Base-by-base conservation (phyloP, 2,888 invertebrate genomes). In the Margaritifera margaritifera region DNA sequence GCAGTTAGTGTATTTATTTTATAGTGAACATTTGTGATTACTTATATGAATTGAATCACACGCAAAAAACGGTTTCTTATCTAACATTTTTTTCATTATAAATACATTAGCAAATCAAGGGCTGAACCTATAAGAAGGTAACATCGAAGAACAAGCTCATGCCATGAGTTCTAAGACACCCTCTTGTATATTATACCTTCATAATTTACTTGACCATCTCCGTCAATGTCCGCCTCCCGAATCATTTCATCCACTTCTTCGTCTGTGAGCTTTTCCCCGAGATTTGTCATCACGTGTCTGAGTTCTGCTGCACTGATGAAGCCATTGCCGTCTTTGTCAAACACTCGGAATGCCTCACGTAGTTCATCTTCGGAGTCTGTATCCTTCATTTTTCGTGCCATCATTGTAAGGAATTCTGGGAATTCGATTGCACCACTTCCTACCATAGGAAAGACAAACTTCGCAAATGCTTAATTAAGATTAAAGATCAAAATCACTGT, bases 321-420 rank as follows among this genome's bases (percentile, higher is more conserved):
- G 87, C 99, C 99, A 91, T 99, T 98, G 91, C 98, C 98, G 92
- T 99, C 99, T 68, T 98, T 98, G 93, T 99, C 98, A 92, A 99
- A 98, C 87, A 91, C 98, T 92, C 98, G 94, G 94, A 98, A 96
- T 85, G 98, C 98, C 92, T 99, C 98, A 91, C 98, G 94, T 91
- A 99, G 98, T 92, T 99, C 98, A 92, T 98, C 98, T 93, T 98
- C 98, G 91, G 97, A 89, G 92, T 99, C 99, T 83, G 98, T 98
- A 92, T 99, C 98, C 92, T 99, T 98, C 97, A 99, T 98, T 94
- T 99, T 99, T 90, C 98, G 94, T 89, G 99, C 99, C 99, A 99
- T 99, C 98, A 99, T 99, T 90, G 98, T 98, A 89, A 99, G 94
- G 93, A 99, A 99, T 92, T 99, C 99, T 87, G 98, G 98, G 92